phyloP scores from a whole-genome alignment of 2,888 invertebrate species.

The Horisme vitalbata region DNA sequence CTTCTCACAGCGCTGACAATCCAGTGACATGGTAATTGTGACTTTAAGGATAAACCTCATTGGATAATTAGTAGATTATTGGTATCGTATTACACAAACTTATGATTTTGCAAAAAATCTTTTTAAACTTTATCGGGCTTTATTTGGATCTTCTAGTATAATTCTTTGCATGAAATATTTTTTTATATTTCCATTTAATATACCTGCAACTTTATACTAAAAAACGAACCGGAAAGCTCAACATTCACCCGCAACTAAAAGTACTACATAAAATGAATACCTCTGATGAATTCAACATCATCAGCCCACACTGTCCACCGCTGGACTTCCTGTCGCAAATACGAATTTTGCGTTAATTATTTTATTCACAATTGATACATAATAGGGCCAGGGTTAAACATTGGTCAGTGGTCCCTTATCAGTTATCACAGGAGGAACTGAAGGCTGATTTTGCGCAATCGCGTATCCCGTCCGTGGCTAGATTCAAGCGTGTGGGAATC shows the following conservation, averaged over 20 bases:
- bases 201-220: too few relatives aligned
- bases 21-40: constrained; percentile 80
- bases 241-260: neutral
- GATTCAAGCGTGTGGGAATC: constrained; percentile 67
- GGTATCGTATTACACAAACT: constrained; percentile 71
- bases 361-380: constrained; percentile 44
- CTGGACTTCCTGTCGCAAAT: constrained; percentile 13
- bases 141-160: too few relatives aligned
- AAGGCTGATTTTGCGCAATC: constrained; percentile 80
- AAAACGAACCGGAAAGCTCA: constrained; percentile 2
- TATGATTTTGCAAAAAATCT: constrained; percentile 11
- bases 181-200: too few relatives aligned
- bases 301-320: neutral
- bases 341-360: constrained; percentile 22
- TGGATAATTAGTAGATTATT: constrained; percentile 43
- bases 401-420: constrained; percentile 65
- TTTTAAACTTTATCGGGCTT: too few relatives aligned
- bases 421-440: constrained; percentile 77
- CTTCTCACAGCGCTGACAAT: constrained; percentile 52
- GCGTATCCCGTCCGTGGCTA: constrained; percentile 70
- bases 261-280: neutral
- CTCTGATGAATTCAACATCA: neutral
- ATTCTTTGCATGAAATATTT: too few relatives aligned
- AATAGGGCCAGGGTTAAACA: constrained; percentile 78
- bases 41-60: constrained; percentile 33